Evolutionary conservation across 2,797 vertebrate genomes (phyloP).

Genomic region (Ctenopoma kingsleyae): DNA sequence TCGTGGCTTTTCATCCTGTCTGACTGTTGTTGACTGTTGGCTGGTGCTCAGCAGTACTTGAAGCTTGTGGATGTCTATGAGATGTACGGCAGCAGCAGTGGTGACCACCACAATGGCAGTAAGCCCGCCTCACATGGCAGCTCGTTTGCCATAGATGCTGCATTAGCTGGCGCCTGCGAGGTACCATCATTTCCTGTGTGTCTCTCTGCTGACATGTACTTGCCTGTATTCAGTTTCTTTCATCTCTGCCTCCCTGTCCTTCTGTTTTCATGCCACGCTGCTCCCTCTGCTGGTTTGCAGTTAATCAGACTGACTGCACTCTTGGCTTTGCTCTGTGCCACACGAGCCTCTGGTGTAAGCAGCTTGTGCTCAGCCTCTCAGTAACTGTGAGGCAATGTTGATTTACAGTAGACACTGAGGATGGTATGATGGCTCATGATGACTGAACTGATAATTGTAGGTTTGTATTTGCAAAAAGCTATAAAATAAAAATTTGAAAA

Average conservation of each 20-base stretch:
- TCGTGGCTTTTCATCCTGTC: conserved; percentile 60
- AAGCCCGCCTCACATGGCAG: conserved; percentile 69
- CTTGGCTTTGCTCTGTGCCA: conserved; percentile 21
- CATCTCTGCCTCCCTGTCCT: background rate
- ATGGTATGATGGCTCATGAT: background rate
- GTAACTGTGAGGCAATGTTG: conserved; percentile 4
- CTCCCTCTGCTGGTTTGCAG: conserved; percentile 68
- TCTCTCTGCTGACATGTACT: conserved; percentile 6
- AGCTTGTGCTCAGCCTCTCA: conserved; percentile 13
- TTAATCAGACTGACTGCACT: conserved; percentile 27
- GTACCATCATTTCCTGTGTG: conserved; percentile 76
- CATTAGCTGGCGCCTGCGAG: conserved; percentile 80
- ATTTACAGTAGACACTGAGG: background rate
- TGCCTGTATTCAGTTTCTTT: background rate
- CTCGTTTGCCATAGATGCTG: conserved; percentile 77
- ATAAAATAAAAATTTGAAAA: background rate
- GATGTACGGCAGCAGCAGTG: conserved; percentile 77
- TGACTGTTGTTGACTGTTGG: conserved; percentile 43
- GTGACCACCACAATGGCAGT: conserved; percentile 68
- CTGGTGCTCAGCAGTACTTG: conserved; percentile 83
- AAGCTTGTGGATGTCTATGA: conserved; percentile 87
- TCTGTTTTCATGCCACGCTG: conserved; percentile 37
- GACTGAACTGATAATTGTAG: background rate
- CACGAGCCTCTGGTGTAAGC: conserved; percentile 4
- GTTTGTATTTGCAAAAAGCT: background rate